These are phyloP conservation scores for Smithornis capensis DNA, from an alignment of 2,113 vertebrate genomes.

Conservation along the genomic window DNA sequence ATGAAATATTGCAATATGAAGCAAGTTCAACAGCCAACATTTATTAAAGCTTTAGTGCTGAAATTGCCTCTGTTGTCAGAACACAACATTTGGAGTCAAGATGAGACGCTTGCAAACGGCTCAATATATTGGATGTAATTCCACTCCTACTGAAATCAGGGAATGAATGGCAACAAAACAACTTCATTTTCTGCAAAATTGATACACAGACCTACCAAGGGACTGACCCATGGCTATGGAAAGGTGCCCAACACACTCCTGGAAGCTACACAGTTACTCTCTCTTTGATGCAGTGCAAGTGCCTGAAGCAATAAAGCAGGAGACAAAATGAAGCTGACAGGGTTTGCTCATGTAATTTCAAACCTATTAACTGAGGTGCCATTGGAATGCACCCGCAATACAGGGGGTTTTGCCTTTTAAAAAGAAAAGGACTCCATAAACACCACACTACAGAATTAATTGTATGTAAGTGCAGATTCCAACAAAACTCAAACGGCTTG, in stretches of 20 bases:
- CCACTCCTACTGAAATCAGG: neutral
- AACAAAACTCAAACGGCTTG: neutral
- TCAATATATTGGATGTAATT: neutral
- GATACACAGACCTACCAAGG: neutral
- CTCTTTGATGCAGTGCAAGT: accelerated
- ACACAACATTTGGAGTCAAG: neutral
- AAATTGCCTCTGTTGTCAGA: constrained; percentile 4
- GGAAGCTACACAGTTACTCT: neutral
- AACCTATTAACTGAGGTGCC: neutral
- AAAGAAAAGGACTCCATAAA: neutral
- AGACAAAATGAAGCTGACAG: neutral
- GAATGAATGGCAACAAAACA: neutral
- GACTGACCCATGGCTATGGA: neutral
- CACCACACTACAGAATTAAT: neutral
- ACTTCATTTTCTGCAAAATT: neutral
- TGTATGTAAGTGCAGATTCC: neutral
- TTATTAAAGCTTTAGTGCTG: neutral
- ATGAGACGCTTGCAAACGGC: neutral
- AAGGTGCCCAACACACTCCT: neutral
- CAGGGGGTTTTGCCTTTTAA: neutral
- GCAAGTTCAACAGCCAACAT: neutral
- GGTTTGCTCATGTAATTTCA: neutral
- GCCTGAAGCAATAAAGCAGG: neutral
- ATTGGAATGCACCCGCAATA: neutral
- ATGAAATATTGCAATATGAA: neutral